phyloP scores from a whole-genome alignment of 2,888 invertebrate genomes.

The Iselma pallidipennis region DNA sequence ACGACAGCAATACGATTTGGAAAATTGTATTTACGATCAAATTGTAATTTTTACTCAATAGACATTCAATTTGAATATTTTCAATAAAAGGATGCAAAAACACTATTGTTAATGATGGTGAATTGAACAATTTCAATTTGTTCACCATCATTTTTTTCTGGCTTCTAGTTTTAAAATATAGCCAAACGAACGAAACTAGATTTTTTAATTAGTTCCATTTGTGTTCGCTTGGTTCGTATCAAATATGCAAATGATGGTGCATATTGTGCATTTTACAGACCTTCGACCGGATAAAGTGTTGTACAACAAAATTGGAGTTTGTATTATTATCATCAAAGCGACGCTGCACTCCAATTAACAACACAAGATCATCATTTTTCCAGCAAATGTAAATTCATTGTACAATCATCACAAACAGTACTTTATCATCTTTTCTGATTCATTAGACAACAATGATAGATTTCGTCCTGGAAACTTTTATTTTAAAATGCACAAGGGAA shows the following conservation, averaged over 20 bases:
- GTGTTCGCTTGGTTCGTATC: slow-evolving; percentile 28
- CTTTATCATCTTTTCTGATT: no score
- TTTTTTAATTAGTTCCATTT: slow-evolving; percentile 36
- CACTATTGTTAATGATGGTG: slow-evolving; percentile 18
- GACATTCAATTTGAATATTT: slow-evolving; percentile 29
- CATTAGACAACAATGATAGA: no score
- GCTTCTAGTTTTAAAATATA: no score
- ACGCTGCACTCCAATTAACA: not conserved
- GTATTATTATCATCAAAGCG: slow-evolving; percentile 27
- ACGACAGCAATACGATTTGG: not conserved
- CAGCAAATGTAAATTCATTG: not conserved
- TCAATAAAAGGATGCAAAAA: slow-evolving; percentile 11
- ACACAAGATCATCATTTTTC: not conserved
- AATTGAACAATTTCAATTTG: slow-evolving; percentile 30
- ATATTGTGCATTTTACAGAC: slow-evolving; percentile 28
- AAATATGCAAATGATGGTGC: slow-evolving; percentile 37
- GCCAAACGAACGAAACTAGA: slow-evolving; percentile 28
- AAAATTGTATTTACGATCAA: not conserved
- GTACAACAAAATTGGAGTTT: slow-evolving; percentile 24
- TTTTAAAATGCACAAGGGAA: no score
- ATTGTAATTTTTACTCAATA: slow-evolving; percentile 11
- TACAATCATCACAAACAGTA: no score
- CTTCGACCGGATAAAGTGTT: slow-evolving; percentile 23
- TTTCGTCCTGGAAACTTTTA: no score
- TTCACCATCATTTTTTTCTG: no score